Base-by-base conservation (phyloP, 2,797 vertebrate species). In the Pagetopsis macropterus region DNA sequence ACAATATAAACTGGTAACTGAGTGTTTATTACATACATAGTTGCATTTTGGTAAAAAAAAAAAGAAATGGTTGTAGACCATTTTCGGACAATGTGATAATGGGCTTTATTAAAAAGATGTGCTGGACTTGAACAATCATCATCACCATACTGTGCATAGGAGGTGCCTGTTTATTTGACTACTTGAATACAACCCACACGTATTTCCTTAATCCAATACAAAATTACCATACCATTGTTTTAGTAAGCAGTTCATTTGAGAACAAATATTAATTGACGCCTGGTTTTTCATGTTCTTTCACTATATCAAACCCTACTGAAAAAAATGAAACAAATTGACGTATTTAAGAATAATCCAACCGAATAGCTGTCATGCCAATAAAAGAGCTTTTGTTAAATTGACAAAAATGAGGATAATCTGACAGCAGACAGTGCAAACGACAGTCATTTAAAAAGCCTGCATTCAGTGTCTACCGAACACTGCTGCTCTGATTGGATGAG, bases 11-110 rank as follows among this genome's bases (percentile, higher is more conserved):
- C 23, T 49, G 13, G 55, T 15, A 40, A 7, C 59, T 51, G 9
- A 40, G 15, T 45, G 19, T 54, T 31, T 9, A 45, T 13, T 14
- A 9, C 43, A 33, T 10, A 14, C 27, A 14, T 6, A 37, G 33
- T 37, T 5, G 8, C 1, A 37, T 37, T 6, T 37, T 37, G 33
- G 33, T 37, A 9, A 37, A 37, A 37, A 37, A 84, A 68, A 17
- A n/a, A n/a, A n/a, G 31, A 6, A 52, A 5, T 14, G 14, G 3
- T 51, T 63, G 27, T 46, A 55, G 73, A 70, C 19, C 16, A 3
- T 52, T 65, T 66, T 65, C 66, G 76, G 54, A 84, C 72, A 58
- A 59, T 64, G 64, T 77, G 62, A 83, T 77, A 84, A 86, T 72
- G 44, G 63, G 60, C 57, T 75, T 59, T 62, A 76, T 56, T 72